These are phyloP conservation scores for Diplogasteroides magnus DNA, from an alignment of 1,140 invertebrate genomes.

Conservation along the genomic window DNA sequence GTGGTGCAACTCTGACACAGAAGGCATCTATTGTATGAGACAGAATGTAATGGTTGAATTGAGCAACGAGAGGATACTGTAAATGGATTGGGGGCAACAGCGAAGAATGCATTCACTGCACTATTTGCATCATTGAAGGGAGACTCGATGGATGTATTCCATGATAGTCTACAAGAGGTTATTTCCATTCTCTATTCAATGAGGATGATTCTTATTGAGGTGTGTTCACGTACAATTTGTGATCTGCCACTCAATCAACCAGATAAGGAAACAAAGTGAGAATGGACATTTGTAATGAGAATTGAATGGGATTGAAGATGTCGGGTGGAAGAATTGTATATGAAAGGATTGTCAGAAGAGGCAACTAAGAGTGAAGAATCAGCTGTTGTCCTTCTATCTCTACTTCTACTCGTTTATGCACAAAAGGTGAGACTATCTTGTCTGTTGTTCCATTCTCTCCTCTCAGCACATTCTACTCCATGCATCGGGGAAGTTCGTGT, in stretches of 20 bases:
- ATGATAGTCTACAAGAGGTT: slow-evolving; percentile 9
- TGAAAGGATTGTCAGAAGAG: neutral
- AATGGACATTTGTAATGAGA: neutral
- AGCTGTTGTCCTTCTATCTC: neutral
- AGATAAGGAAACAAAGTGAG: neutral
- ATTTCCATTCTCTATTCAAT: neutral
- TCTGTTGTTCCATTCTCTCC: neutral
- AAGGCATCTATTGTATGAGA: slow-evolving; percentile 1
- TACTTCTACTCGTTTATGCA: neutral
- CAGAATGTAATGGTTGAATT: neutral
- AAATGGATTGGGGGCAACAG: neutral
- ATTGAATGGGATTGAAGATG: neutral
- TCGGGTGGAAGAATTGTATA: too few species aligned
- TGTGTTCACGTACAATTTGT: neutral
- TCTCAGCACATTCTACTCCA: neutral
- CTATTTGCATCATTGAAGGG: slow-evolving; percentile 8
- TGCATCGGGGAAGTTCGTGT: neutral
- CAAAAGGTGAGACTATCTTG: neutral
- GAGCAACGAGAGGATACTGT: slow-evolving; percentile 22
- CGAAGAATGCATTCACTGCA: slow-evolving; percentile 8
- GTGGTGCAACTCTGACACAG: slow-evolving; percentile 11
- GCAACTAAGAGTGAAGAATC: neutral
- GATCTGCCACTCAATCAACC: neutral
- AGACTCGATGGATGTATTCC: slow-evolving; percentile 8
- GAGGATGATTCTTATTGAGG: neutral